phyloP scores from a whole-genome alignment of 2,888 invertebrate species.

The Rhamphomyia laevipes region DNA sequence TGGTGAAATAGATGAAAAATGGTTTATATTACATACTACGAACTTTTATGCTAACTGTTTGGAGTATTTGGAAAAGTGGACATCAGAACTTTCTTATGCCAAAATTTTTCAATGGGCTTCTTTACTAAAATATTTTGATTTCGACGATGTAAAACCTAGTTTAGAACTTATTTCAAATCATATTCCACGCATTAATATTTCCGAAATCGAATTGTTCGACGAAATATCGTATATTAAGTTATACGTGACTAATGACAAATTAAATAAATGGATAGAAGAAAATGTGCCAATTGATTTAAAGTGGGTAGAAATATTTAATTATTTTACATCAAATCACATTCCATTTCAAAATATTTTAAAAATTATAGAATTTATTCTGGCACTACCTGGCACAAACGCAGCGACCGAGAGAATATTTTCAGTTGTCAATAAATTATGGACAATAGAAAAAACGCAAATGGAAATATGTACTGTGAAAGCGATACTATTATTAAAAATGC shows the following conservation, averaged over 20 bases:
- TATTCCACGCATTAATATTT: not conserved
- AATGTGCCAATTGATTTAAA: not conserved
- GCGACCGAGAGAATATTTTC: not conserved
- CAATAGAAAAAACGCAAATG: not conserved
- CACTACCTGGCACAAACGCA: not conserved
- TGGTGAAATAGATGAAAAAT: not conserved
- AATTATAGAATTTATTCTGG: not conserved
- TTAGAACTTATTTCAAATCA: not conserved
- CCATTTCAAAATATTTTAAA: not conserved
- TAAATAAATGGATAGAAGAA: not conserved
- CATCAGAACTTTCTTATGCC: not conserved
- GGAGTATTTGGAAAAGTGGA: slow-evolving; percentile 3
- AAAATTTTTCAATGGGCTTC: slow-evolving; percentile 2
- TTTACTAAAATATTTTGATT: slow-evolving; percentile 3
- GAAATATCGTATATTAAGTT: slow-evolving; percentile 2
- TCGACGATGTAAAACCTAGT: slow-evolving; percentile 2
- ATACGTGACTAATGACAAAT: not conserved
- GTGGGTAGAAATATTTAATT: slow-evolving; percentile 3
- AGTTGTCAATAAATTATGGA: not conserved
- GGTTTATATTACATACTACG: not conserved
- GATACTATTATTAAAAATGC: not conserved
- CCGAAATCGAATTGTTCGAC: slow-evolving; percentile 3
- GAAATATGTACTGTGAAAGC: not conserved
- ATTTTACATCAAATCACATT: not conserved
- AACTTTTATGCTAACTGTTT: not conserved